These are phyloP conservation scores for Aix galericulata DNA, from an alignment of 2,113 vertebrate species.

Conservation along the genomic window DNA sequence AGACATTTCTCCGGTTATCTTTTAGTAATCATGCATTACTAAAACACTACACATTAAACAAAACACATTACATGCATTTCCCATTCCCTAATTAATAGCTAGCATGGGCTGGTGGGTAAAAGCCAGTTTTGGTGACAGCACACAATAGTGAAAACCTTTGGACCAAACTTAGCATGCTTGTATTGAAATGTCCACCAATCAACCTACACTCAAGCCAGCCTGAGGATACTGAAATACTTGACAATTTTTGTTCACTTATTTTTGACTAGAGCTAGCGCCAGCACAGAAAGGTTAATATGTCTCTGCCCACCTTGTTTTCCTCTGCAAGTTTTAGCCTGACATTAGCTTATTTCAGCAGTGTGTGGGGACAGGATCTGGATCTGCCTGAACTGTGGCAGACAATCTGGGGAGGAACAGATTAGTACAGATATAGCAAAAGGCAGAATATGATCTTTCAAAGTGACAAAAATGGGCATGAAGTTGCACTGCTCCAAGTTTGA, in stretches of 20 bases:
- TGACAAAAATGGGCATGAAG: slow-evolving; percentile 54
- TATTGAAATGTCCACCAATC: not conserved
- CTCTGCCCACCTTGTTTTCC: not conserved
- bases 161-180: not conserved
- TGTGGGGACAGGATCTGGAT: not conserved
- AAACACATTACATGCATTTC: too few species aligned
- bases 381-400: not conserved
- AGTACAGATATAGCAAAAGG: slow-evolving; percentile 3
- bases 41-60: too few species aligned
- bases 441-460: not conserved
- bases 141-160: not conserved
- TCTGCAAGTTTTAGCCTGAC: not conserved
- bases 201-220: not conserved
- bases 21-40: not conserved
- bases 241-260: not conserved
- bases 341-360: not conserved
- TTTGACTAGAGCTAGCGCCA: not conserved
- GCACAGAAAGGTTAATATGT: not conserved
- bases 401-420: not conserved
- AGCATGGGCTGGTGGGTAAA: not conserved
- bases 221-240: not conserved
- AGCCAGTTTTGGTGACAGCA: not conserved
- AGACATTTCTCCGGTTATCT: slow-evolving; percentile 18
- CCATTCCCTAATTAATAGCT: not conserved
- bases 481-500: slow-evolving; percentile 56